Percentiles rank a stretch among this genome's conserved stretches.
Conservation (phyloP, 2,113 vertebrate genomes). For the Prionailurus viverrinus region DNA sequence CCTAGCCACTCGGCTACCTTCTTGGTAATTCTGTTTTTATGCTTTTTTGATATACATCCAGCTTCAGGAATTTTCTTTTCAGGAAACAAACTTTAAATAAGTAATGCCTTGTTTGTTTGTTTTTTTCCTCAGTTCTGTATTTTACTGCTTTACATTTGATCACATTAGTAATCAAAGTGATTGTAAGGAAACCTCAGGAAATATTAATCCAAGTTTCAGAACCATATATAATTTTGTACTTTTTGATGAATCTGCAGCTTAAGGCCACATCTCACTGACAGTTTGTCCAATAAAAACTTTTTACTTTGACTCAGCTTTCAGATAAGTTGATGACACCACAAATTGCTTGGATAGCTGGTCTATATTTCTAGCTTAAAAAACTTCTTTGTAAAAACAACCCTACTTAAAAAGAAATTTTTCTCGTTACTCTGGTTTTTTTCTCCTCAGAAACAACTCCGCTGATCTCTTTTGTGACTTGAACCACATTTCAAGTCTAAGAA, state of each 20-base stretch:
- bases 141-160: conserved; percentile 42
- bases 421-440: neutral
- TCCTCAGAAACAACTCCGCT: neutral
- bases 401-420: neutral
- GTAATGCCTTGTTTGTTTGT: neutral
- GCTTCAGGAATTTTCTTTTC: conserved; percentile 46
- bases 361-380: conserved; percentile 21
- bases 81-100: conserved; percentile 18
- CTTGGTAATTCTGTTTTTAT: conserved; percentile 42
- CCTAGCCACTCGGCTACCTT: neutral
- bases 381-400: conserved; percentile 9
- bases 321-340: neutral
- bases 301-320: conserved; percentile 35
- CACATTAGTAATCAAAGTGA: conserved; percentile 26
- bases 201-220: neutral
- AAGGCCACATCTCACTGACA: neutral
- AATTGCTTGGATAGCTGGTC: neutral
- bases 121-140: neutral
- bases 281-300: conserved; percentile 9
- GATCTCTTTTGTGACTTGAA: neutral
- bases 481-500: neutral
- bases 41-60: neutral
- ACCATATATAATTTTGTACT: neutral
- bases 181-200: neutral
- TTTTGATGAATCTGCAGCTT: conserved; percentile 37